Percentiles rank a stretch among this genome's conserved stretches.
These are phyloP conservation scores for Epirrita christyi DNA, from an alignment of 2,888 invertebrate genomes.

Conservation along the genomic window DNA sequence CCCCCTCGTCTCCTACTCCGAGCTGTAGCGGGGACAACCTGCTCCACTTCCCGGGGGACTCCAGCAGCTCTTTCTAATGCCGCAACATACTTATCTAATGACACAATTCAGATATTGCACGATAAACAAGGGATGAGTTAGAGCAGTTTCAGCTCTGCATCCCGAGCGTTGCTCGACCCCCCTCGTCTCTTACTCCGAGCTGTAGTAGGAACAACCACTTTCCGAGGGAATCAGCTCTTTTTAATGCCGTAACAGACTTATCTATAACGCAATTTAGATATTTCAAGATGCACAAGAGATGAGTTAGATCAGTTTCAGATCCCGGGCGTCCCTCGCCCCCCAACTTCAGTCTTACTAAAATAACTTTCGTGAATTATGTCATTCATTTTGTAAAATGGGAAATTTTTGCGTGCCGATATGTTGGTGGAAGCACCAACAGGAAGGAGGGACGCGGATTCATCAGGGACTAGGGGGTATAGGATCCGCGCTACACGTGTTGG, in stretches of 20 bases:
- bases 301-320: too few species aligned
- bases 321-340: slow-evolving; percentile 58
- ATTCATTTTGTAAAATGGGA: too few species aligned
- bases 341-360: slow-evolving; percentile 89
- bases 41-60: slow-evolving; percentile 92
- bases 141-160: too few species aligned
- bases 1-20: slow-evolving; percentile 89
- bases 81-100: neutral
- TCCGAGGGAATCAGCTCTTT: slow-evolving; percentile 87
- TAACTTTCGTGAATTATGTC: too few species aligned
- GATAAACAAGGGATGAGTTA: slow-evolving; percentile 36
- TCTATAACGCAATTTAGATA: neutral
- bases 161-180: slow-evolving; percentile 58
- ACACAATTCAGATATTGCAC: neutral
- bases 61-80: slow-evolving; percentile 86
- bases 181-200: slow-evolving; percentile 90
- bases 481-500: too few species aligned
- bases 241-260: neutral
- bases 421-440: too few species aligned
- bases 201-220: slow-evolving; percentile 92
- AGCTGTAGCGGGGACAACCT: slow-evolving; percentile 90
- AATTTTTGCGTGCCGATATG: too few species aligned
- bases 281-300: slow-evolving; percentile 37
- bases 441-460: too few species aligned
- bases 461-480: too few species aligned